Percentiles rank a stretch among this genome's conserved stretches.
Evolutionary conservation across 2,113 vertebrate species (phyloP).

Genomic region (Neofelis nebulosa): DNA sequence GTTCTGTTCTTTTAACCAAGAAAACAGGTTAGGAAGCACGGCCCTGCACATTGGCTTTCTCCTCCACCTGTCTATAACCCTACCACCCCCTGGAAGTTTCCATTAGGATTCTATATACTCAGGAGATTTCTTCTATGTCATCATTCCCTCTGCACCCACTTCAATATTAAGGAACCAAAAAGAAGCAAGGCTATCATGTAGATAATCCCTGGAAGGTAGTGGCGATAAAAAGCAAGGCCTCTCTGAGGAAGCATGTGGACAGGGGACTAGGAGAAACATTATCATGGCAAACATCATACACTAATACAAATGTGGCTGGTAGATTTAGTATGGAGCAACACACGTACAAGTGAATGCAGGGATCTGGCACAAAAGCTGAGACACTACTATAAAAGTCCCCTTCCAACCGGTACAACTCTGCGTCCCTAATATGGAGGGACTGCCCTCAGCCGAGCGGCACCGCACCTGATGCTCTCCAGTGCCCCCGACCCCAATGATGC

Average conservation of each 20-base stretch:
- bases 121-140: background rate
- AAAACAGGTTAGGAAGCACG: background rate
- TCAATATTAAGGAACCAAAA: background rate
- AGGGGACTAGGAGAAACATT: background rate
- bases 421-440: background rate
- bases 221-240: background rate
- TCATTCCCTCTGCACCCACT: background rate
- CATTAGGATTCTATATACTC: background rate
- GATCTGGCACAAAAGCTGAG: accelerated
- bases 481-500: background rate
- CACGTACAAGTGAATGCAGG: accelerated
- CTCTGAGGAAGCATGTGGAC: background rate
- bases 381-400: background rate
- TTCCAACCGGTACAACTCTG: no score
- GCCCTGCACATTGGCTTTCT: no score
- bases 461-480: accelerated
- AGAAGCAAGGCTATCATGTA: background rate
- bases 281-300: background rate
- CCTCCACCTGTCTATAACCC: background rate
- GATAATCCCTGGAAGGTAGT: background rate
- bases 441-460: background rate
- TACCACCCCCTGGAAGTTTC: background rate
- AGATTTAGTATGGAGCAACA: accelerated
- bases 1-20: background rate
- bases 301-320: background rate